Percentiles rank a stretch among this genome's conserved stretches.
Conservation (phyloP, 2,113 vertebrate genomes). For the Calypte anna region DNA sequence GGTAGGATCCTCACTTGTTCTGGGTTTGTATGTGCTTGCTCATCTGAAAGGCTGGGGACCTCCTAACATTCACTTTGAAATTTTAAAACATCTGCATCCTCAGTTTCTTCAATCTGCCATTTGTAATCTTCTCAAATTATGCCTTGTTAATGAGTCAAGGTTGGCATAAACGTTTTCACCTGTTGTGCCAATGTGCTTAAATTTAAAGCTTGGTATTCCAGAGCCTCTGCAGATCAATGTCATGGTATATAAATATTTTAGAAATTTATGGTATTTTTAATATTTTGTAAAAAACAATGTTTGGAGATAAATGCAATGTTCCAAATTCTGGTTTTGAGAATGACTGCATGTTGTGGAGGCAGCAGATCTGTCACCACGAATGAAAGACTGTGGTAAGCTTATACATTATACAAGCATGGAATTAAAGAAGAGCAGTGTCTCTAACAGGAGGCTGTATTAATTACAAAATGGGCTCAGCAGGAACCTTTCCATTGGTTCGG, state of each 20-base stretch:
- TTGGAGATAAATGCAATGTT: not conserved
- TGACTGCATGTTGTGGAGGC: not conserved
- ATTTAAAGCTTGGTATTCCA: not conserved
- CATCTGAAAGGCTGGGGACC: not conserved
- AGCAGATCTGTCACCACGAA: not conserved
- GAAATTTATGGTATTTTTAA: not conserved
- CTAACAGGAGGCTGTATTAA: not conserved
- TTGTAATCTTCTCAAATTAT: not conserved
- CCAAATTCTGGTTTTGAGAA: not conserved
- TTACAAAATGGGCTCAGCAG: not conserved
- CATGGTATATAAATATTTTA: not conserved
- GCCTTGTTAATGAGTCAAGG: not conserved
- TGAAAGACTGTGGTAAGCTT: not conserved
- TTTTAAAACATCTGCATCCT: not conserved
- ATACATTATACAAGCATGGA: not conserved
- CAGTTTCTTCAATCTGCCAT: not conserved
- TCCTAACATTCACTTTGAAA: not conserved
- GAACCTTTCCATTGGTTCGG: not conserved
- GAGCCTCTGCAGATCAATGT: accelerated
- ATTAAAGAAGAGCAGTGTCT: not conserved
- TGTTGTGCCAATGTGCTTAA: not conserved
- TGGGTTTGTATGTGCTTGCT: not conserved
- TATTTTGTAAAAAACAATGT: not conserved
- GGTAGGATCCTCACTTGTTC: not conserved
- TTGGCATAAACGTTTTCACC: not conserved